phyloP scores from a whole-genome alignment of 92 coral and sea anemone genomes.

The Epizoanthus ramosus region DNA sequence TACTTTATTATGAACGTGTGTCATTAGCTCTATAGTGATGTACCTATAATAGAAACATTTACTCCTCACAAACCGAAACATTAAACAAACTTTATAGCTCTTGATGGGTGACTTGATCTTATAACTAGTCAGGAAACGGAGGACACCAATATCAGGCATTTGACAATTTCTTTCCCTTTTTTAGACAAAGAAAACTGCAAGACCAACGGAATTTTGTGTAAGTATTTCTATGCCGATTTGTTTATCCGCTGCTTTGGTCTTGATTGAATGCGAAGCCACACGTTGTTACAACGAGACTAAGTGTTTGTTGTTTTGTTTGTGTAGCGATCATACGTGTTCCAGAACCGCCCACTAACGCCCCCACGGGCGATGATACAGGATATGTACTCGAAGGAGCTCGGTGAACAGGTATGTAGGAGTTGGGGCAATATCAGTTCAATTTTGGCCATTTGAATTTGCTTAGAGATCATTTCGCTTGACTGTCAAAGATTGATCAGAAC shows the following conservation, averaged over 20 bases:
- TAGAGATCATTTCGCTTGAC: no score
- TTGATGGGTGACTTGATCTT: no score
- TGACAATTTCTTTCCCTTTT: constrained; percentile 8
- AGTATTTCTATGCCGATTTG: constrained; percentile 38
- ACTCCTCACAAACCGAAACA: no score
- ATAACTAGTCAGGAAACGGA: neutral
- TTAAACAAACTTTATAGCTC: no score
- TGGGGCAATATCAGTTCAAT: neutral
- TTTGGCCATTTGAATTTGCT: no score
- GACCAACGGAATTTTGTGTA: constrained; percentile 86
- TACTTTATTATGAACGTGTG: no score
- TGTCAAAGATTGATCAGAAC: no score
- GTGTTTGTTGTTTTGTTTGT: constrained; percentile 12
- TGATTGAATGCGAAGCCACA: neutral
- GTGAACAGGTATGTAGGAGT: constrained; percentile 76
- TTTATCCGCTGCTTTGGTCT: neutral
- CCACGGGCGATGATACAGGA: constrained; percentile 85
- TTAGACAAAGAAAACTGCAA: constrained; percentile 78
- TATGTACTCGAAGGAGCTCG: constrained; percentile 73
- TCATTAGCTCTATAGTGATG: no score
- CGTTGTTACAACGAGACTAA: neutral
- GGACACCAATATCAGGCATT: neutral
- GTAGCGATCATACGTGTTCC: constrained; percentile 97
- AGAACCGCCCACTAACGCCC: constrained; percentile 93
- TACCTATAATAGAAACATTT: no score